Base-by-base conservation (phyloP, 2,797 vertebrate species). In the Scyliorhinus canicula region DNA sequence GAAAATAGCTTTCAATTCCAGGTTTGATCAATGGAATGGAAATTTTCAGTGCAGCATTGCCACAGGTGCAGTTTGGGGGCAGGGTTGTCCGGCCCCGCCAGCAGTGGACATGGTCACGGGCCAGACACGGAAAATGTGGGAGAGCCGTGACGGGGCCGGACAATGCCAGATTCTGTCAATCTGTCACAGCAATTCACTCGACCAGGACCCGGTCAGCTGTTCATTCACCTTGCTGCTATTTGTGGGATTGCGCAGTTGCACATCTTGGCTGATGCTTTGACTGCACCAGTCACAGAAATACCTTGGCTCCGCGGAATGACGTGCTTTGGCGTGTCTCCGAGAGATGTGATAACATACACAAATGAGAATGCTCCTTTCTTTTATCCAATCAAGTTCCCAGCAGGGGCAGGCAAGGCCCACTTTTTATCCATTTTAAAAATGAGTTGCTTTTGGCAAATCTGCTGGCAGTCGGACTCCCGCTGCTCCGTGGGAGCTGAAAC, bases 341-440 rank as follows among this genome's bases (percentile, higher is more conserved):
- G 85, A 8, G 84, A 86, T 55, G 50, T 28, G 4, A 60, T 26
- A 24, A 44, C 3, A 21, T 0, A 3, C 28, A n/a, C 0, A 65
- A 5, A 63, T 11, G 40, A 44, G 60, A 91, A 26, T 11, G n/a
- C n/a, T 65, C 21, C 40, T 91, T 65, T 65, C 88, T 91, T 44
- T 91, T 26, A 65, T 44, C 88, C n/a, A 91, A 91, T 65, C 57
- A 26, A 63, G 40, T 65, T 44, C 88, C 19, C 88, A 91, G 88
- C 88, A 63, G 88, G 88, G 40, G 40, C n/a, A 26, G 60, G 11
- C 60, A 65, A 65, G 26, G 40, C 3, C 19, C n/a, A 65, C 19
- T 44, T 91, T 65, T 91, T 91, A 91, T 26, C 40, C 57, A 91
- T 91, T 91, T 65, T 44, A 40, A 91, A 65, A 91, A 91, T 65